Percentiles rank a stretch among this genome's conserved stretches.
Conservation (phyloP, 2,797 vertebrate genomes). For the Crax fasciolata region DNA sequence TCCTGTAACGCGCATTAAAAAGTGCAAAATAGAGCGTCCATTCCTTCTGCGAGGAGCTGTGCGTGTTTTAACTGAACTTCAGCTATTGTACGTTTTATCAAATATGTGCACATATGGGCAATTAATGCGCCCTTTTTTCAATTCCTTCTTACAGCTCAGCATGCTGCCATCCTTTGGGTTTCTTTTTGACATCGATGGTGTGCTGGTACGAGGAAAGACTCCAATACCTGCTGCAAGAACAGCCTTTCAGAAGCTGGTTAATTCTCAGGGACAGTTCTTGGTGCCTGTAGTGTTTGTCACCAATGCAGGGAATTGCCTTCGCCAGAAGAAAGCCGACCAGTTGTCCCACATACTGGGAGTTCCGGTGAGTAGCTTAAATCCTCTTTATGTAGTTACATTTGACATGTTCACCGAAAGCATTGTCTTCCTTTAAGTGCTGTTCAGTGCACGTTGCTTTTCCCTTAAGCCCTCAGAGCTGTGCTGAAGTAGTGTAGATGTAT, state of each 20-base stretch:
- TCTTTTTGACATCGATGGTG: conserved; percentile 92
- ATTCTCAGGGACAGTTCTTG: conserved; percentile 85
- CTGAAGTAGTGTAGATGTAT: not conserved
- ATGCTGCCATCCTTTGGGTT: conserved; percentile 86
- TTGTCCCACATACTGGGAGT: conserved; percentile 88
- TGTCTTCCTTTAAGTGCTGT: not conserved
- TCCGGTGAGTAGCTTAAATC: conserved; percentile 83
- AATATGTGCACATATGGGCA: rapidly evolving
- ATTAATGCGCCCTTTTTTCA: not conserved
- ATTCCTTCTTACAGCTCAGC: conserved; percentile 47
- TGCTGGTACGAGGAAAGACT: conserved; percentile 88
- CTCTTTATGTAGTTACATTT: not conserved
- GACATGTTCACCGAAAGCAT: too few relatives aligned
- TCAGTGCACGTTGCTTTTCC: not conserved
- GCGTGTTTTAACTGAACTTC: not conserved
- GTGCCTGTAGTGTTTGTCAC: conserved; percentile 93
- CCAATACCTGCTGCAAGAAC: conserved; percentile 88
- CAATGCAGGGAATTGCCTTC: conserved; percentile 91
- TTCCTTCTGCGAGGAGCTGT: not conserved
- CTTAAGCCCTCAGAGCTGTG: not conserved
- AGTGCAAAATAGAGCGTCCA: too few relatives aligned
- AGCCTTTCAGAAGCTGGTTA: conserved; percentile 89
- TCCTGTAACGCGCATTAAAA: rapidly evolving
- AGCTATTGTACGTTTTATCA: not conserved
- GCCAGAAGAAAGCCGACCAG: conserved; percentile 89